Evolutionary conservation across 2,113 vertebrate species (phyloP), one percentile per base, ranked within the genome.

Genomic region (Entelurus aequoreus): DNA sequence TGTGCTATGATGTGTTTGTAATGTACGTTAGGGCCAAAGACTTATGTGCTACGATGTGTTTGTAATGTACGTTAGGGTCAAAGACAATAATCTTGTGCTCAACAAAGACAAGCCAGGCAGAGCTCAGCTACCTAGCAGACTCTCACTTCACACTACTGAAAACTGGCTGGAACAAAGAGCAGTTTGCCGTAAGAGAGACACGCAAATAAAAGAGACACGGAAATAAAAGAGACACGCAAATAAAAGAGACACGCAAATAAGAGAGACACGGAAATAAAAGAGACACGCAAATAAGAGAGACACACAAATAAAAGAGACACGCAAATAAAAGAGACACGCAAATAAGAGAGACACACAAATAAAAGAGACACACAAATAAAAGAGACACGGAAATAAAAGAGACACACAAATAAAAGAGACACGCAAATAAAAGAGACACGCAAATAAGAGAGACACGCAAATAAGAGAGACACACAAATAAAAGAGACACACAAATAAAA

Each of bases 401-500:
- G n/a, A n/a, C n/a, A n/a, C n/a, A n/a, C n/a, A 56, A 40, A 62
- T 63, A 79, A 76, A 69, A 62, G 65, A 79, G 74, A 71, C 67
- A 64, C 54, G 63, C 71, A 66, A 76, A 79, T 66, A 71, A 80
- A n/a, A n/a, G n/a, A n/a, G n/a, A n/a, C n/a, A n/a, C n/a, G n/a
- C n/a, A 56, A 40, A 62, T 63, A 79, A 76, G 69, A 62, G 65
- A 79, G 74, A 71, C 67, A 64, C 54, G 63, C 71, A 66, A 76
- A 79, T 66, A 71, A 80, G n/a, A n/a, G n/a, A n/a, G n/a, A n/a
- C n/a, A n/a, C n/a, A n/a, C n/a, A 56, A 40, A 62, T 63, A 79
- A 76, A 69, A 62, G 65, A 79, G 74, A 71, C 67, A 64, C 54
- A 63, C 71, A 66, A 76, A 79, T 66, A 71, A 80, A n/a, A n/a